phyloP scores from a whole-genome alignment of 2,888 invertebrate species.

The Scrobipalpa costella region DNA sequence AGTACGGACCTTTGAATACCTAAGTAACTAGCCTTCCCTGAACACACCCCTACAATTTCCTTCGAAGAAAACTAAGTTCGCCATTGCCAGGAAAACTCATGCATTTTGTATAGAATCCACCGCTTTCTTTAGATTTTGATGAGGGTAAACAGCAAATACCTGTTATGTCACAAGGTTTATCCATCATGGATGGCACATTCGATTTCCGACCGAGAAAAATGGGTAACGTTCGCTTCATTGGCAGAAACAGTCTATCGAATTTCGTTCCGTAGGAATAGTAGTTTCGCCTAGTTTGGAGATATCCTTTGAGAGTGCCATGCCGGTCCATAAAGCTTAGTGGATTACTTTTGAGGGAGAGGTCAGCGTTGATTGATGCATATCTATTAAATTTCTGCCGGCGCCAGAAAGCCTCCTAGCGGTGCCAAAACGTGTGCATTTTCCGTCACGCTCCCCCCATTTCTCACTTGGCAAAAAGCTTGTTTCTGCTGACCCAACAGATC shows the following conservation, averaged over 20 bases:
- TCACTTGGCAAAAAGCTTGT: constrained; percentile 19
- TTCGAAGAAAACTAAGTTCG: neutral
- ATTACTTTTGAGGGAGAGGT: constrained; percentile 1
- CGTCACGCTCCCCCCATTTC: constrained; percentile 23
- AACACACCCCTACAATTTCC: neutral
- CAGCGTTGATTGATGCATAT: constrained; percentile 11
- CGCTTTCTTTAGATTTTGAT: neutral
- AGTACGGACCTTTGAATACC: constrained; percentile 7
- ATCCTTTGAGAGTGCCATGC: neutral
- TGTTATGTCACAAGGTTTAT: constrained; percentile 13
- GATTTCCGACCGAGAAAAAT: neutral
- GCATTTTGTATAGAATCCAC: neutral
- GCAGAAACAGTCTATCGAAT: constrained; percentile 3
- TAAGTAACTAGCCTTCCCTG: neutral
- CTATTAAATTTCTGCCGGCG: constrained; percentile 21
- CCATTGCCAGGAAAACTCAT: neutral
- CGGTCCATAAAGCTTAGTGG: constrained; percentile 1
- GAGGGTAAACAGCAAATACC: constrained; percentile 10
- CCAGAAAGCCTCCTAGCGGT: constrained; percentile 12
- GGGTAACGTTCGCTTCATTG: neutral
- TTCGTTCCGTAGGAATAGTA: neutral
- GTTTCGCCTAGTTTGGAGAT: neutral
- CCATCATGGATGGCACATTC: constrained; percentile 8
- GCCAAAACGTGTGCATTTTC: constrained; percentile 20
- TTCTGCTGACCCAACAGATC: constrained; percentile 17